Conservation (phyloP, 2,113 vertebrate genomes). For the Mirza zaza region DNA sequence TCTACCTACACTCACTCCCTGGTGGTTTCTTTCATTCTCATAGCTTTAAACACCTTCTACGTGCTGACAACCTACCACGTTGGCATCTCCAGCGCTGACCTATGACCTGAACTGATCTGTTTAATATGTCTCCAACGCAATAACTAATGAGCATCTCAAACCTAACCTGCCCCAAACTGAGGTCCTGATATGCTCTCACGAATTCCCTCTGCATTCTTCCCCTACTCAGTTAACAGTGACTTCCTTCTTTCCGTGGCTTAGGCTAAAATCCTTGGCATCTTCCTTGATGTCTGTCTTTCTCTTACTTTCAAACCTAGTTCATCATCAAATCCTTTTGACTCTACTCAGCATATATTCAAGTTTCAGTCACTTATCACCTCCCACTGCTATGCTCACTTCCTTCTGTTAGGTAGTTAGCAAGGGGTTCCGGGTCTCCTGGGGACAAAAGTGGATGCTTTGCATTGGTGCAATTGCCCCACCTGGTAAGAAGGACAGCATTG, state of each 20-base stretch:
- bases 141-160: not conserved
- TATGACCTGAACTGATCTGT: not conserved
- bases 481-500: no score
- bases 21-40: not conserved
- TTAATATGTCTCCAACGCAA: not conserved
- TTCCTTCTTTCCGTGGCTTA: not conserved
- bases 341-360: not conserved
- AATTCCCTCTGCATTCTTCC: not conserved
- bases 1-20: not conserved
- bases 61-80: not conserved
- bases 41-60: not conserved
- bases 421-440: no score
- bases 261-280: not conserved
- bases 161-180: not conserved
- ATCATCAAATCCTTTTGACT: not conserved
- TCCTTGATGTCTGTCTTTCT: not conserved
- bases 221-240: not conserved
- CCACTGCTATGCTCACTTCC: no score
- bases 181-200: not conserved
- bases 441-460: no score
- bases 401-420: no score
- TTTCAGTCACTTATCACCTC: not conserved
- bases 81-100: not conserved
- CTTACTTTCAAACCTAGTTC: not conserved
- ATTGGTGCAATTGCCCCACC: no score